A percentile compares a stretch with the other conserved stretches of the same genome.
phyloP scores from a whole-genome alignment of 35 echinoderm and acorn worm genomes.

The Patiria miniata region DNA sequence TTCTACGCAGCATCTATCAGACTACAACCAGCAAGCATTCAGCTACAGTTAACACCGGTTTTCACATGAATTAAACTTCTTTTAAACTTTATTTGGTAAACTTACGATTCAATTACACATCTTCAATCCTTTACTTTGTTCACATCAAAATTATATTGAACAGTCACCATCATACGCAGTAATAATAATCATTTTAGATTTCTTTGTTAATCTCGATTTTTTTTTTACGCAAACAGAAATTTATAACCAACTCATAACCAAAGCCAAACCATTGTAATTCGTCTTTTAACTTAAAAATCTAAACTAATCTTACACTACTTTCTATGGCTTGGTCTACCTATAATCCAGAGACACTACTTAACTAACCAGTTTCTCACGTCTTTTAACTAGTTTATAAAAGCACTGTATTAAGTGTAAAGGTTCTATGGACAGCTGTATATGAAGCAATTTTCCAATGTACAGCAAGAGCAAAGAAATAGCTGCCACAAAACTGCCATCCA shows the following conservation, averaged over 20 bases:
- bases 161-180: conserved; percentile 22
- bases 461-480: no score
- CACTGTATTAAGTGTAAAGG: no score
- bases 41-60: background rate
- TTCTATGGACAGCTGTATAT: no score
- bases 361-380: no score
- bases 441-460: no score
- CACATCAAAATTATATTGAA: background rate
- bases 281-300: background rate
- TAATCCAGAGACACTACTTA: no score
- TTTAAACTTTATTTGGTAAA: conserved; percentile 23
- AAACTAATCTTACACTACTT: conserved; percentile 12
- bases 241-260: conserved; percentile 15
- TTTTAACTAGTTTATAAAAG: no score
- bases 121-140: background rate
- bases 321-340: no score
- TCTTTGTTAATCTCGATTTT: conserved; percentile 12
- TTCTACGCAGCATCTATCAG: background rate
- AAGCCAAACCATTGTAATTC: background rate
- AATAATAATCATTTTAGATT: conserved; percentile 1
- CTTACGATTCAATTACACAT: conserved; percentile 11
- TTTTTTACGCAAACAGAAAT: conserved; percentile 23
- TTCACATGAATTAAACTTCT: background rate
- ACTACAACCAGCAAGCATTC: background rate
- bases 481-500: no score